Conservation (phyloP, 2,113 vertebrate genomes). For the Neogobius melanostomus region DNA sequence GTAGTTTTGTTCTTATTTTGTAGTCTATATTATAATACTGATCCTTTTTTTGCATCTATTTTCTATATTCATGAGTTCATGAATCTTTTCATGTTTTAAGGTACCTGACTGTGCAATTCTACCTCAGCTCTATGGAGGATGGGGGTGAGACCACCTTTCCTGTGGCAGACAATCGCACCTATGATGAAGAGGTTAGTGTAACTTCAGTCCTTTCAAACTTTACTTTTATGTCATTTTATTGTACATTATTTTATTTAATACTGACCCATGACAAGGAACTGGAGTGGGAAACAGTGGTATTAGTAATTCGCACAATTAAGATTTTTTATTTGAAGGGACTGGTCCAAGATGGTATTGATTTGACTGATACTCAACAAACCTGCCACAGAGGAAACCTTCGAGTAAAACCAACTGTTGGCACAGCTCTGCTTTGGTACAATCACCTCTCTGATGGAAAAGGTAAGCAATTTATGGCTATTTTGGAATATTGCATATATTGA, state of each 20-base stretch:
- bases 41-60: not conserved
- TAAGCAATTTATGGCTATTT: constrained; percentile 62
- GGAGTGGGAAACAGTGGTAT: too few species aligned
- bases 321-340: constrained; percentile 80
- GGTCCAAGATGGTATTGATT: constrained; percentile 86
- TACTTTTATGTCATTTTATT: constrained; percentile 13
- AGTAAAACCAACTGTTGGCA: constrained; percentile 87
- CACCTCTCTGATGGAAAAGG: constrained; percentile 95
- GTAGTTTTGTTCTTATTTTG: too few species aligned
- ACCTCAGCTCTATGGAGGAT: constrained; percentile 88
- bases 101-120: constrained; percentile 90
- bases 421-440: constrained; percentile 96
- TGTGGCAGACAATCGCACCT: constrained; percentile 94
- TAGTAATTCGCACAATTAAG: too few species aligned
- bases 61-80: not conserved
- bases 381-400: constrained; percentile 90
- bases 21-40: too few species aligned
- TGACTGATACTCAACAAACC: constrained; percentile 88
- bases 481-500: not conserved
- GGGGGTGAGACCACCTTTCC: constrained; percentile 93
- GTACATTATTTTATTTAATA: too few species aligned
- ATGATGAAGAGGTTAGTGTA: constrained; percentile 84
- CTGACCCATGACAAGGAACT: too few species aligned
- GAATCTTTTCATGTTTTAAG: constrained; percentile 64
- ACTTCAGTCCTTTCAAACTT: not conserved